Base-by-base conservation (phyloP, 2,888 invertebrate species). In the Ptychoptera albimana region DNA sequence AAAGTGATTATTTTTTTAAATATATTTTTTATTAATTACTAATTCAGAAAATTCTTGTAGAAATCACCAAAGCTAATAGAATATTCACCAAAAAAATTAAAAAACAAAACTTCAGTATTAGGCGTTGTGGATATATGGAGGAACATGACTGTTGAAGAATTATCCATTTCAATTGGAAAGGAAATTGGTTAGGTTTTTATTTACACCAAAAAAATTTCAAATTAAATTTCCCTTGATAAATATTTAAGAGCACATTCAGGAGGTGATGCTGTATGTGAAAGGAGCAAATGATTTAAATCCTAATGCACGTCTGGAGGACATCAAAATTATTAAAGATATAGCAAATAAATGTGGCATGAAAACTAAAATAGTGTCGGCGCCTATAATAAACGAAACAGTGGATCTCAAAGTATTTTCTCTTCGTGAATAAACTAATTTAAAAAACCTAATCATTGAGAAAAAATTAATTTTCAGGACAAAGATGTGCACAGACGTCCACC, bases 111-210 rank as follows among this genome's bases (percentile, higher is more conserved):
- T 0, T 40, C 48, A 4, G 47, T 48, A 11, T 43, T 50, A 38
- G 55, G 54, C 49, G 67, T 78, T 2, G 65, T 85, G 0, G 75
- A 78, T 40, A 70, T 91, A 49, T 88, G 88, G 86, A 67, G 74
- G 39, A 74, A 82, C 55, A 91, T 92, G 74, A 86, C 85, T 0
- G 79, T 89, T 0, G 57, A 60, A 23, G 81, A 92, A 54, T 60
- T 93, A 45, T 82, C 87, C 1, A 57, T 68, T 40, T 70, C 76
- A 0, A 56, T 84, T 30, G 63, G 70, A 4, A 76, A 75, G 58
- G 70, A 79, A 57, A 55, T 79, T 49, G 78, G 81, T 76, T 66
- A 64, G 57, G 16, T 10, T 23, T 23, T 7, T 23, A 23, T 7
- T 23, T 5, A 23, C 7, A 23, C 23, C 23, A 23, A 23, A 23